Percentiles rank a stretch among this genome's conserved stretches.
Conservation (phyloP, 1,140 invertebrate genomes). For the Battus philenor region DNA sequence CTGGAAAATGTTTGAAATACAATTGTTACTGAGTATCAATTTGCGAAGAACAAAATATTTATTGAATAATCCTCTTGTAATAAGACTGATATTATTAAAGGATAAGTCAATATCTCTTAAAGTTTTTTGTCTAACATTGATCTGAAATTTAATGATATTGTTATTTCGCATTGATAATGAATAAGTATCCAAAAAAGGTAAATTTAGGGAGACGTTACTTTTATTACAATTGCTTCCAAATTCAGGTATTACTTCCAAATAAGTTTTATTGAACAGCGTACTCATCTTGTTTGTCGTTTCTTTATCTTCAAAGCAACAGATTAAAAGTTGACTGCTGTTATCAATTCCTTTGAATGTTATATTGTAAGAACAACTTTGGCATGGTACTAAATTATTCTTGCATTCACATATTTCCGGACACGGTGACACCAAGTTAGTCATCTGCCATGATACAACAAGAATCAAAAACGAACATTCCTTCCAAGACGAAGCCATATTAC, state of each 20-base stretch:
- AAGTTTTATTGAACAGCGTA: conserved; percentile 44
- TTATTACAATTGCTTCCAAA: conserved; percentile 46
- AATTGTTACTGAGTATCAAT: conserved; percentile 62
- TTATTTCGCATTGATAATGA: conserved; percentile 59
- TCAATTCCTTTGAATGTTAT: conserved; percentile 48
- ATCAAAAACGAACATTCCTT: conserved; percentile 53
- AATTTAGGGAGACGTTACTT: conserved; percentile 40
- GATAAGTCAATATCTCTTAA: conserved; percentile 64
- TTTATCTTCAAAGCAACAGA: conserved; percentile 42
- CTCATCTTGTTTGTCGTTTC: conserved; percentile 25
- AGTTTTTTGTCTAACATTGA: conserved; percentile 45
- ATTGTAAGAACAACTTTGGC: conserved; percentile 51
- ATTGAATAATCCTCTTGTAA: conserved; percentile 56
- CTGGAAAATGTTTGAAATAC: conserved; percentile 51
- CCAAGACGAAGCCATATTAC: conserved; percentile 53
- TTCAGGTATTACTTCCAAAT: conserved; percentile 36
- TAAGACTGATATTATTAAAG: conserved; percentile 58
- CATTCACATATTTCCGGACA: conserved; percentile 45
- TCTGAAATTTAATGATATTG: conserved; percentile 46
- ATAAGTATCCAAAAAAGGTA: conserved; percentile 47
- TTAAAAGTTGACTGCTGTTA: conserved; percentile 31
- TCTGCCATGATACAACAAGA: conserved; percentile 48
- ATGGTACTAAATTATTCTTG: conserved; percentile 31
- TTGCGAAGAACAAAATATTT: conserved; percentile 58
- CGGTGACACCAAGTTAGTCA: conserved; percentile 39